A percentile compares a stretch with the other conserved stretches of the same genome.
These are phyloP conservation scores for Pardosa pseudoannulata DNA, from an alignment of 2,888 invertebrate genomes.

Conservation along the genomic window DNA sequence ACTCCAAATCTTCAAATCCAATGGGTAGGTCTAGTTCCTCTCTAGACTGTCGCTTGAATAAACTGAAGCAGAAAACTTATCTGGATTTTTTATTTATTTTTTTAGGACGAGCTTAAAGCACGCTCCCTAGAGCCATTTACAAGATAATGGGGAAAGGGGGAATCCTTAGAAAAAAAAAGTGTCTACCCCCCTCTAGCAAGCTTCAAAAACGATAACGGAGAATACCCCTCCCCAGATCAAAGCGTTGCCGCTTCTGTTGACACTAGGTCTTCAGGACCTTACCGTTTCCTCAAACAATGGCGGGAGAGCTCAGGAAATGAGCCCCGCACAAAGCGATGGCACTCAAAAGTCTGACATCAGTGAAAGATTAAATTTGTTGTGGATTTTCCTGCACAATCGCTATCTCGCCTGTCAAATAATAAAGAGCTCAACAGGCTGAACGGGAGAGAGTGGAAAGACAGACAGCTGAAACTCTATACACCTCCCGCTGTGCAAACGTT, in stretches of 20 bases:
- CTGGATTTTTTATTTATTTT: too few relatives aligned
- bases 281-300: conserved; percentile 51
- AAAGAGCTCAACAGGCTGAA: neutral
- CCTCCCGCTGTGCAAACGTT: neutral
- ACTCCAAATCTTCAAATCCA: too few relatives aligned
- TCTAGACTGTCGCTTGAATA: too few relatives aligned
- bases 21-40: neutral
- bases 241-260: conserved; percentile 46
- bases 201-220: conserved; percentile 30
- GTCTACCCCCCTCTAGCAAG: conserved; percentile 12
- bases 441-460: neutral
- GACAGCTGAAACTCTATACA: neutral
- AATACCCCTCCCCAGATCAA: conserved; percentile 31
- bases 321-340: conserved; percentile 44
- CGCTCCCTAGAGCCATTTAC: conserved; percentile 9
- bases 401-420: neutral
- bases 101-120: neutral
- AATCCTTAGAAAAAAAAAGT: too few relatives aligned
- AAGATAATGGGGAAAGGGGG: too few relatives aligned
- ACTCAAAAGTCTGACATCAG: conserved; percentile 56
- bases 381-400: neutral
- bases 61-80: too few relatives aligned
- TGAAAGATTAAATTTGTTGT: conserved; percentile 64
- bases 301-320: conserved; percentile 24
- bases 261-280: conserved; percentile 24